Base-by-base conservation (phyloP, 2,888 invertebrate species). In the Netelia melanura region DNA sequence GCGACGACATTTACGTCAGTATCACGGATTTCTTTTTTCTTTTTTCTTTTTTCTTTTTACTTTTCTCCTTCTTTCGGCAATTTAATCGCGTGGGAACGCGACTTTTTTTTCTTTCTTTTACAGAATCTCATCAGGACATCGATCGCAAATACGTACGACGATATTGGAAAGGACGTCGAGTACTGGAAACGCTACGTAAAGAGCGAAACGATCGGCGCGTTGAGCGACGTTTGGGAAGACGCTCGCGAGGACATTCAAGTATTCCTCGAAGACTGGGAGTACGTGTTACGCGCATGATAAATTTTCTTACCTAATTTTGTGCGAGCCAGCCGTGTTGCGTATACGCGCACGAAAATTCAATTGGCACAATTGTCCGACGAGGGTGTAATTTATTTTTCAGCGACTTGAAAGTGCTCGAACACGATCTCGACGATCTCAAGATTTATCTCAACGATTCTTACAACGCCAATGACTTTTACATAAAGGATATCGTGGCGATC, bases 391-490 rank as follows among this genome's bases (percentile, higher is more conserved):
- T 48, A 44, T 68, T 56, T 88, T 91, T 58, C 81, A 96, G 96
- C 82, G 95, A 96, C 88, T 91, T 97, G n/a, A 96, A 95, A 87
- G 95, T 96, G 0, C 95, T 98, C 64, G 96, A 97, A 91, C 96
- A 96, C 43, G 97, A 97, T 92, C 93, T 96, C n/a, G 95, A 96
- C 72, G 95, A 96, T 14, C 95, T 98, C 68, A 96, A 96, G 87
- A 87, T 93, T 0, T 97, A 96, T 90, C 92, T 98, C 0, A 97
- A 97, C 92, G 95, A 96, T 68, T 97, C 98, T 0, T 98, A 97
- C 89, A 95, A 96, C 74, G 95, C 96, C 0, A 98, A 98, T 90
- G 98, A 98, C 86, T 98, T 98, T 91, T 98, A 98, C 90, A 96
- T 98, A 2, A 97, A 96, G 92, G 97, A 98, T 90, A 95, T 97